These are phyloP conservation scores for Nycticorax nycticorax DNA, from an alignment of 2,113 vertebrate genomes.

Conservation along the genomic window DNA sequence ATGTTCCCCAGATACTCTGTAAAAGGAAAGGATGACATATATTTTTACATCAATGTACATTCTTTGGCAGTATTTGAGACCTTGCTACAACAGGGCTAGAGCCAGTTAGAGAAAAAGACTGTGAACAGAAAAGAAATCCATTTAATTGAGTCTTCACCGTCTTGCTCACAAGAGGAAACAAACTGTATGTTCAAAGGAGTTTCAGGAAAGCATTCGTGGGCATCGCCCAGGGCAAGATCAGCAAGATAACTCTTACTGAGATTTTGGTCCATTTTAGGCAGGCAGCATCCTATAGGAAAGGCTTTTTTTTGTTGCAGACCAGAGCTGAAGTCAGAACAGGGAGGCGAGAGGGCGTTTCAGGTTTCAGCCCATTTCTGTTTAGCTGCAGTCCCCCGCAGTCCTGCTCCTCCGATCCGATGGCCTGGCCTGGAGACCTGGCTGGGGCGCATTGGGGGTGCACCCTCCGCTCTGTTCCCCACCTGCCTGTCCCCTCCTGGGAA, in stretches of 20 bases:
- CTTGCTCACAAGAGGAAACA: background rate
- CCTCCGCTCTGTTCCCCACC: background rate
- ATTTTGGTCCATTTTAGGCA: background rate
- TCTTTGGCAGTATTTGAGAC: background rate
- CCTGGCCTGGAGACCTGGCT: background rate
- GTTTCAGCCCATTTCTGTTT: background rate
- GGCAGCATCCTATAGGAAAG: background rate
- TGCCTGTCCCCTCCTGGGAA: background rate
- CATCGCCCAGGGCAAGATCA: background rate
- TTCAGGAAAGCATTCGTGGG: background rate
- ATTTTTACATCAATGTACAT: background rate
- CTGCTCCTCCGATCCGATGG: accelerated
- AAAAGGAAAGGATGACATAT: background rate
- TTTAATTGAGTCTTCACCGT: background rate
- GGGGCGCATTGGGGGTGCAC: background rate
- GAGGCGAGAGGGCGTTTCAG: background rate
- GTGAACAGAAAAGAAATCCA: background rate
- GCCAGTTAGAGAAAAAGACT: background rate
- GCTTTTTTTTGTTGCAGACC: background rate
- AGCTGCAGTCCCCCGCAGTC: background rate
- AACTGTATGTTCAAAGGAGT: background rate
- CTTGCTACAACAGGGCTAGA: background rate
- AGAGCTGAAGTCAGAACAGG: background rate
- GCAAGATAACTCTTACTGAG: background rate
- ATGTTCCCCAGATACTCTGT: background rate